Evolutionary conservation across 1,140 invertebrate species (phyloP).

Genomic region (Paraescarpia echinospica): DNA sequence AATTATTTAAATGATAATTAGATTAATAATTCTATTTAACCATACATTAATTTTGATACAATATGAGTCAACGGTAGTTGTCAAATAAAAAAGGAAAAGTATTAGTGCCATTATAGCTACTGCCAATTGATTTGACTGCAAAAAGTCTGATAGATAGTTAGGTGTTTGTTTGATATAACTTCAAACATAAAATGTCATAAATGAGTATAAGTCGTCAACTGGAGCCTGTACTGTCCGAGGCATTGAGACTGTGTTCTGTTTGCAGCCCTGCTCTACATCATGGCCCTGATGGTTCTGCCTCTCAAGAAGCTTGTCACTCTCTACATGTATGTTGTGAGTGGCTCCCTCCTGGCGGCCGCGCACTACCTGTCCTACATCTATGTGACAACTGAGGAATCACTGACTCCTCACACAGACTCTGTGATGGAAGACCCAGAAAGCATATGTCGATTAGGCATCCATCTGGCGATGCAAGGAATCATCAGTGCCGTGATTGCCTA

Average conservation of each 20-base stretch:
- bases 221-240: too few relatives aligned
- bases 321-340: constrained; percentile 62
- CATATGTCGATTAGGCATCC: constrained; percentile 49
- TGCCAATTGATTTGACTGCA: too few relatives aligned
- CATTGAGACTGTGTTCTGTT: constrained; percentile 29
- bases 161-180: too few relatives aligned
- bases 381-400: constrained; percentile 50
- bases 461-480: constrained; percentile 56
- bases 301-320: constrained; percentile 59
- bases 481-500: constrained; percentile 58
- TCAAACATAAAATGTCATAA: too few relatives aligned
- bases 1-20: too few relatives aligned
- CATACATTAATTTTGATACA: too few relatives aligned
- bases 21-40: too few relatives aligned
- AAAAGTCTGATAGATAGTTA: too few relatives aligned
- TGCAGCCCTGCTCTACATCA: constrained; percentile 61
- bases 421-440: constrained; percentile 40
- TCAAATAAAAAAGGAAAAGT: too few relatives aligned
- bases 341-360: constrained; percentile 54
- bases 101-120: too few relatives aligned
- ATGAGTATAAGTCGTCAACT: too few relatives aligned
- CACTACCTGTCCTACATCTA: constrained; percentile 61
- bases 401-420: background rate
- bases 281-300: constrained; percentile 61
- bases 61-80: too few relatives aligned